Evolutionary conservation across 1,140 invertebrate species (phyloP).

Genomic region (Euglossa dilemma): DNA sequence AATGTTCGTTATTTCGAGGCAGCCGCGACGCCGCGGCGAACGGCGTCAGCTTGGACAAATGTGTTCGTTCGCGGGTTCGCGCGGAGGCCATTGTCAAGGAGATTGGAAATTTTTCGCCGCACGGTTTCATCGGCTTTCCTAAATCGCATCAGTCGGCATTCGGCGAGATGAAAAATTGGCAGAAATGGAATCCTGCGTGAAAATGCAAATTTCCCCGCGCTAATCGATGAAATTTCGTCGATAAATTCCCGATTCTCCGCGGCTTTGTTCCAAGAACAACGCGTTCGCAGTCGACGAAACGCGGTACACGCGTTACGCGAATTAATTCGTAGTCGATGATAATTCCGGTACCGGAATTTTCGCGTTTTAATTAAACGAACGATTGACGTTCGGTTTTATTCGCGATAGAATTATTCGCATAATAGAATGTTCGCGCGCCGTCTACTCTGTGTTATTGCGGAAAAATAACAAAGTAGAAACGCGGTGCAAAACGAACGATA

Average conservation of each 20-base stretch:
- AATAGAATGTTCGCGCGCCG: too few species aligned
- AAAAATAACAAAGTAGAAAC: too few species aligned
- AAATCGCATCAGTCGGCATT: constrained; percentile 17
- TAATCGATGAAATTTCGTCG: not conserved
- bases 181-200: not conserved
- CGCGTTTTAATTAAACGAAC: too few species aligned
- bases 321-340: too few species aligned
- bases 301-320: too few species aligned
- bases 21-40: not conserved
- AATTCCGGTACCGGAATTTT: too few species aligned
- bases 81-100: constrained; percentile 12
- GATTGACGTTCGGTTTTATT: too few species aligned
- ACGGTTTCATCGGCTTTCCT: constrained; percentile 16
- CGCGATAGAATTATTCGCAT: too few species aligned
- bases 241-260: too few species aligned
- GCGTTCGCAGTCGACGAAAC: not conserved
- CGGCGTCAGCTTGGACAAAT: not conserved
- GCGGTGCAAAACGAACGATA: not conserved
- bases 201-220: not conserved
- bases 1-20: not conserved
- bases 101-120: constrained; percentile 37
- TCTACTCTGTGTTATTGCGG: too few species aligned
- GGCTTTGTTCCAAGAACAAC: not conserved
- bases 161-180: not conserved
- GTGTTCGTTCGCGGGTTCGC: not conserved